phyloP scores from a whole-genome alignment of 1,140 invertebrate species.

The Papilio polyxenes region DNA sequence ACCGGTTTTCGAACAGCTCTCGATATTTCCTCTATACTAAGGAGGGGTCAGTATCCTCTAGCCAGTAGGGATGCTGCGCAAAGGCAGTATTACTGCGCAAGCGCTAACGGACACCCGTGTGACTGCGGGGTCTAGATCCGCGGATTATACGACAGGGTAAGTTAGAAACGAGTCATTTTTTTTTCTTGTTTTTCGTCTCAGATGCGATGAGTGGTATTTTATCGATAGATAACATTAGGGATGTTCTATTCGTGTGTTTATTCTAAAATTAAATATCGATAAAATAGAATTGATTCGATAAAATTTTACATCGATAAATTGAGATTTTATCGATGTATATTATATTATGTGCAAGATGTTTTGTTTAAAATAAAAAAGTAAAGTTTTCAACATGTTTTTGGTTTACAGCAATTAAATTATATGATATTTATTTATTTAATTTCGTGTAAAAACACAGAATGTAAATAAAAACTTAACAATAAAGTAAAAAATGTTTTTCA shows the following conservation, averaged over 20 bases:
- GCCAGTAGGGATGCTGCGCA: constrained; percentile 55
- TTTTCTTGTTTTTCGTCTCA: background rate
- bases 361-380: too few species aligned
- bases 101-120: constrained; percentile 48
- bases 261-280: background rate
- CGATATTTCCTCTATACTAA: constrained; percentile 29
- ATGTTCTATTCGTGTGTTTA: background rate
- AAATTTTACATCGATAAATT: too few species aligned
- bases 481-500: too few species aligned
- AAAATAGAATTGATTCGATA: background rate
- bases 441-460: too few species aligned
- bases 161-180: background rate
- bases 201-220: background rate
- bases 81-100: constrained; percentile 50
- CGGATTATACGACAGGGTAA: background rate
- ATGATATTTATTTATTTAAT: too few species aligned
- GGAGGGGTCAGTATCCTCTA: constrained; percentile 52
- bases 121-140: constrained; percentile 2
- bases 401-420: too few species aligned
- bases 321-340: too few species aligned
- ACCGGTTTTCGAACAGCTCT: constrained; percentile 42
- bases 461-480: too few species aligned
- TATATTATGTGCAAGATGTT: too few species aligned
- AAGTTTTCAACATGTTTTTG: too few species aligned
- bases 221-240: background rate